Base-by-base conservation (phyloP, 2,888 invertebrate genomes). In the Agonopterix arenella region DNA sequence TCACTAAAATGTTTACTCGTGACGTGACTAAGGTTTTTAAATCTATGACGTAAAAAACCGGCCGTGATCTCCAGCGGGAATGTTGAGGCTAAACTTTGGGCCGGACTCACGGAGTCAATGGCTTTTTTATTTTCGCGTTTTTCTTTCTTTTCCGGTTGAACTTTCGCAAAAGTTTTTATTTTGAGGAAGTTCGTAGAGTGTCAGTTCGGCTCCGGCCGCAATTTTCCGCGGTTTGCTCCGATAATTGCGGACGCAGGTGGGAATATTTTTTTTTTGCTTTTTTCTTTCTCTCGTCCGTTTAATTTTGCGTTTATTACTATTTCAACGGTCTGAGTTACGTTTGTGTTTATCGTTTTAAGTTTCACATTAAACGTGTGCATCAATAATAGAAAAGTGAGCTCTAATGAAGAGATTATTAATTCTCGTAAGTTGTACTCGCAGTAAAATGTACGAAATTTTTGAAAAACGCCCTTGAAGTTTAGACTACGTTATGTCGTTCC, bases 221-320 rank as follows among this genome's bases (percentile, higher is more conserved):
- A 84, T 88, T 85, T 85, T 84, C 81, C 79, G 84, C 82, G 81
- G 79, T 72, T 78, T 70, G 81, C 79, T 75, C 74, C 83, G 82
- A 89, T 88, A 86, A 88, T 88, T 88, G 84, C 82, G 80, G 80
- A 69, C 80, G 82, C 84, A 86, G 85, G 86, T 88, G 86, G 73
- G 66, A 69, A 73, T 69, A 70, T 72, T 69, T 57, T 73, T 72
- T 69, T 70, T 69, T 41, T 36, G 11, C 9, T 45, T 63, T 60
- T 61, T 65, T 62, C 59, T 66, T 67, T 56, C 50, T 49, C 53
- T 52, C 55, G 58, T 56, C 52, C 48, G 51, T 56, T 60, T 58
- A 59, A 68, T 62, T 65, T 63, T 55, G 45, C 58, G 57, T 59
- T 65, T 69, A 62, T 64, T 68, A 60, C 61, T 57, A 62, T 64